Conservation (phyloP, 2,113 vertebrate genomes). For the Pipra filicauda region DNA sequence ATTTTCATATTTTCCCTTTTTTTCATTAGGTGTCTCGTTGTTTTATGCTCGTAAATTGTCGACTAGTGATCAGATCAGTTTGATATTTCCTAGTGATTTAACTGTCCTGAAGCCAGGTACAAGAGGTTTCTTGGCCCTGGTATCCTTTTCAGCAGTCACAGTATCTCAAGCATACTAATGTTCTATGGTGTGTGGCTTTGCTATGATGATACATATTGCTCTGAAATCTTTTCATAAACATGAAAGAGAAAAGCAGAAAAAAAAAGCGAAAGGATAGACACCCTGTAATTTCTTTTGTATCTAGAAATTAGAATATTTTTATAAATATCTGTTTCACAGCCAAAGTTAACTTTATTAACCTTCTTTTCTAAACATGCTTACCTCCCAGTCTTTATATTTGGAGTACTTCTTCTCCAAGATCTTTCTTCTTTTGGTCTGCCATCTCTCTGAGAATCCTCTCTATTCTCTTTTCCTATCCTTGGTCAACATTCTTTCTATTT, state of each 20-base stretch:
- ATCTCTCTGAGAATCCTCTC: neutral
- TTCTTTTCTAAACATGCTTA: neutral
- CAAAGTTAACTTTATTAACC: neutral
- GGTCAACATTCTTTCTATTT: neutral
- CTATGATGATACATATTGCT: neutral
- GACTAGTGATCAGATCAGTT: neutral
- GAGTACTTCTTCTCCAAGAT: neutral
- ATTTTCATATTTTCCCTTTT: neutral
- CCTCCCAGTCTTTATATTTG: neutral
- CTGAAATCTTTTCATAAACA: neutral
- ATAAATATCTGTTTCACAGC: neutral
- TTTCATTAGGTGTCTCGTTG: neutral
- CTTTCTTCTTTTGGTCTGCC: neutral
- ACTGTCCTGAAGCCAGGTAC: neutral
- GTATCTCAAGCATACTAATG: neutral
- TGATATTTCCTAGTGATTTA: neutral
- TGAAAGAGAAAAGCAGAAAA: neutral
- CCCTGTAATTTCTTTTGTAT: neutral
- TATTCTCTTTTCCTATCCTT: neutral
- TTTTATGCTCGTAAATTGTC: neutral
- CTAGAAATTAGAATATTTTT: neutral
- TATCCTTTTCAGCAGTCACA: neutral
- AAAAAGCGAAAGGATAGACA: neutral
- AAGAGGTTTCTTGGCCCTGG: neutral
- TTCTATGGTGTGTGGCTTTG: fast-evolving